These are phyloP conservation scores for Pelobates cultripes DNA, from an alignment of 2,797 vertebrate species.

Conservation along the genomic window DNA sequence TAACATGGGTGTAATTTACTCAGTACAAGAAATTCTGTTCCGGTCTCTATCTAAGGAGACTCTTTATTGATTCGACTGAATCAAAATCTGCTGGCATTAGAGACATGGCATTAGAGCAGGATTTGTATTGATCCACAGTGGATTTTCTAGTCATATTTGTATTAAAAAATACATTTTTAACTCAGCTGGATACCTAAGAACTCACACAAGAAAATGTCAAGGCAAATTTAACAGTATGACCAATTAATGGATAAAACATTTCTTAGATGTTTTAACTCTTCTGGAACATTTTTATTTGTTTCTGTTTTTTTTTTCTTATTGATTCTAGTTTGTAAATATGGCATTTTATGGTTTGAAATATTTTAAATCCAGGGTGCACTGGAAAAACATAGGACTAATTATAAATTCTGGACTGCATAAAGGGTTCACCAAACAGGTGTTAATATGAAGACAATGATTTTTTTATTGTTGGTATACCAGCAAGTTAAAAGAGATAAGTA, in stretches of 20 bases:
- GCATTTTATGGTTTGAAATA: too few relatives aligned
- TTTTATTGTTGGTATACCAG: too few relatives aligned
- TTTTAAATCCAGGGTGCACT: too few relatives aligned
- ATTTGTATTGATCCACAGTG: constrained; percentile 57
- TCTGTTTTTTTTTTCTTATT: too few relatives aligned
- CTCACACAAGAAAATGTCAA: constrained; percentile 27
- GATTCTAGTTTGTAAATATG: too few relatives aligned
- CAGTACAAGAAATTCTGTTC: constrained; percentile 64
- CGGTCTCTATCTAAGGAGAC: constrained; percentile 73
- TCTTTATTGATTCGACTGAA: constrained; percentile 59
- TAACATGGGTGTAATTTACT: constrained; percentile 73
- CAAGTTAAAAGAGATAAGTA: too few relatives aligned
- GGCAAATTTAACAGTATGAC: constrained; percentile 10
- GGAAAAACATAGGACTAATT: too few relatives aligned
- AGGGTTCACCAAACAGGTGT: too few relatives aligned
- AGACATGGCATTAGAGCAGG: constrained; percentile 50
- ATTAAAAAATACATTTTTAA: constrained; percentile 60
- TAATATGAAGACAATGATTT: too few relatives aligned
- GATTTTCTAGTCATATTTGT: constrained; percentile 67
- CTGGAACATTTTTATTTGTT: too few relatives aligned
- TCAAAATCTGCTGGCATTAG: constrained; percentile 59
- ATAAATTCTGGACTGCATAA: too few relatives aligned
- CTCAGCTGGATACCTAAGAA: constrained; percentile 13
- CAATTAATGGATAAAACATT: constrained; percentile 33
- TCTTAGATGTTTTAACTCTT: not conserved